These are phyloP conservation scores for Agrotis clavis DNA, from an alignment of 2,888 invertebrate species.

Conservation along the genomic window DNA sequence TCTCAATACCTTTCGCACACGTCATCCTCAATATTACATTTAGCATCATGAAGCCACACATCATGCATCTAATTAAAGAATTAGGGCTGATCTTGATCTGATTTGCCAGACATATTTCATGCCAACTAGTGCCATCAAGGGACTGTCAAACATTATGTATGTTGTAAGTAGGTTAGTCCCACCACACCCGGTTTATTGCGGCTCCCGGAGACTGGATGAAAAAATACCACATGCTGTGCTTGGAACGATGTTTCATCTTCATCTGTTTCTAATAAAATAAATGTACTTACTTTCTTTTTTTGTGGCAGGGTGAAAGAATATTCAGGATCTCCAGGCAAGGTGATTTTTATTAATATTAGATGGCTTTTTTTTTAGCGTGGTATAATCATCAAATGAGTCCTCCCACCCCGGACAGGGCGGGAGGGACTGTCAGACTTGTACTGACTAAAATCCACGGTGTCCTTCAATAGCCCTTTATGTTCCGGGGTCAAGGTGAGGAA, in stretches of 20 bases:
- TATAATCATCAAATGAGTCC: too few relatives aligned
- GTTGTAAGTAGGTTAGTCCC: constrained; percentile 28
- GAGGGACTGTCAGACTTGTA: too few relatives aligned
- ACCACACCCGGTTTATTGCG: constrained; percentile 40
- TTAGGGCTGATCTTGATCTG: constrained; percentile 53
- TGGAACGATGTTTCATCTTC: constrained; percentile 34
- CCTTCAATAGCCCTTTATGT: too few relatives aligned
- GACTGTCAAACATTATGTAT: constrained; percentile 25
- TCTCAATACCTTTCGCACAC: neutral
- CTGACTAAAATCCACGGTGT: too few relatives aligned
- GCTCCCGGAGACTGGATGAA: constrained; percentile 51
- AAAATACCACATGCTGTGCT: constrained; percentile 69
- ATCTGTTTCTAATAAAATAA: constrained; percentile 47
- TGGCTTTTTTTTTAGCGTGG: too few relatives aligned
- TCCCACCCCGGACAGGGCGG: too few relatives aligned
- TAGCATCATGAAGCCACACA: constrained; percentile 30
- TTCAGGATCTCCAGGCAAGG: too few relatives aligned
- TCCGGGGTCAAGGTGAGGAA: too few relatives aligned
- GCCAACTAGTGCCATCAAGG: constrained; percentile 38
- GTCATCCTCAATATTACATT: constrained; percentile 34
- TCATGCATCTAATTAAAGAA: constrained; percentile 50
- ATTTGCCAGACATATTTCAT: constrained; percentile 31
- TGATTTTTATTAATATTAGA: too few relatives aligned
- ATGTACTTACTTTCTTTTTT: constrained; percentile 14
- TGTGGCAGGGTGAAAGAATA: neutral